Conservation (phyloP, 2,888 invertebrate genomes). For the Rhingia campestris region DNA sequence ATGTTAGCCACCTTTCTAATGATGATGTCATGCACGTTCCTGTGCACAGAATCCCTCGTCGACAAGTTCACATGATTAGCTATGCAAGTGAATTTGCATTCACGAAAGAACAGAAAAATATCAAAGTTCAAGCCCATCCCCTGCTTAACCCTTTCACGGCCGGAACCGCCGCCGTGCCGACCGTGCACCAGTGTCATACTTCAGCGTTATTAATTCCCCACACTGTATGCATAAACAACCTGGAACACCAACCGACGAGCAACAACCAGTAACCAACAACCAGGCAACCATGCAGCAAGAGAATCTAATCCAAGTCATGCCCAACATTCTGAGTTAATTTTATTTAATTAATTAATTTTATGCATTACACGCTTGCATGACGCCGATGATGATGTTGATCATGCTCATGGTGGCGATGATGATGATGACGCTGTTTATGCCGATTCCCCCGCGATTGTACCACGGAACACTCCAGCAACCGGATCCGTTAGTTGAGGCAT, state of each 20-base stretch:
- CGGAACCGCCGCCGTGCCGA: not conserved
- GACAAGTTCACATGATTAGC: constrained; percentile 67
- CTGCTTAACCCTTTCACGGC: constrained; percentile 55
- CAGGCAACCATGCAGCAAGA: constrained; percentile 32
- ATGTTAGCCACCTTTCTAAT: constrained; percentile 30
- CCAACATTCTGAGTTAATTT: constrained; percentile 58
- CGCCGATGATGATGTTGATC: constrained; percentile 71
- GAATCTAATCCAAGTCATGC: constrained; percentile 69
- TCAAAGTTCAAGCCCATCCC: constrained; percentile 68
- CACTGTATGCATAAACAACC: constrained; percentile 41
- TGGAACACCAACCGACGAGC: constrained; percentile 4
- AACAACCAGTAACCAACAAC: constrained; percentile 30
- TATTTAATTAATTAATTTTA: constrained; percentile 69
- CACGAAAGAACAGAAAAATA: constrained; percentile 61
- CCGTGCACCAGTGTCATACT: constrained; percentile 6
- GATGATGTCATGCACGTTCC: constrained; percentile 67
- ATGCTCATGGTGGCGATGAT: constrained; percentile 53
- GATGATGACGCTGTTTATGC: constrained; percentile 38
- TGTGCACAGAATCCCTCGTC: not conserved
- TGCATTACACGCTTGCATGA: constrained; percentile 72
- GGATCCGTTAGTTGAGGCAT: constrained; percentile 57
- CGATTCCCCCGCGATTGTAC: constrained; percentile 3
- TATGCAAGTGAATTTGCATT: constrained; percentile 68
- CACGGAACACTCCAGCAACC: constrained; percentile 5
- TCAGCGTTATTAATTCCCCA: constrained; percentile 46